phyloP scores from a whole-genome alignment of 2,113 vertebrate genomes.

The Aspiorhynchus laticeps region DNA sequence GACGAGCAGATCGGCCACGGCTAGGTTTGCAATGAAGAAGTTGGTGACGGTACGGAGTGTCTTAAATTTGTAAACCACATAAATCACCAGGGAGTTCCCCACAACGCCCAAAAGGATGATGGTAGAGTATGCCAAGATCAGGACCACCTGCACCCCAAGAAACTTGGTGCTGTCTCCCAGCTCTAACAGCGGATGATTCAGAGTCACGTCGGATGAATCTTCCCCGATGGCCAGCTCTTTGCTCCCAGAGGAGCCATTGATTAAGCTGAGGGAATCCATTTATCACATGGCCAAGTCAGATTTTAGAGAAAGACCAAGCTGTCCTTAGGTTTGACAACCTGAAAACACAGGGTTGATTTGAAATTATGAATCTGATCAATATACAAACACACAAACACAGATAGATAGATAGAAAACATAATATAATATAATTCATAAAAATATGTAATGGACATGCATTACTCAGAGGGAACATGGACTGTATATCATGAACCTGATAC shows the following conservation, averaged over 20 bases:
- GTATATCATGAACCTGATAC: background rate
- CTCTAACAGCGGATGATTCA: slow-evolving; percentile 58
- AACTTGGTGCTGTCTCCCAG: slow-evolving; percentile 88
- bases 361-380: background rate
- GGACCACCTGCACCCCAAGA: slow-evolving; percentile 84
- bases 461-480: background rate
- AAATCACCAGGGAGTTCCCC: slow-evolving; percentile 92
- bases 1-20: slow-evolving; percentile 89
- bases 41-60: slow-evolving; percentile 91
- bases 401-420: background rate
- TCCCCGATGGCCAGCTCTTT: background rate
- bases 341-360: slow-evolving; percentile 1
- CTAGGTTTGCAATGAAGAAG: slow-evolving; percentile 93
- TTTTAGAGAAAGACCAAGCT: slow-evolving; percentile 27
- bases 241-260: slow-evolving; percentile 45
- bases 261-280: slow-evolving; percentile 46
- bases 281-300: slow-evolving; percentile 31
- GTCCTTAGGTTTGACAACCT: slow-evolving; percentile 9
- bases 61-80: slow-evolving; percentile 89
- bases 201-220: slow-evolving; percentile 51
- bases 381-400: background rate
- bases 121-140: slow-evolving; percentile 89
- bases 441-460: background rate
- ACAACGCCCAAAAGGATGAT: slow-evolving; percentile 91
- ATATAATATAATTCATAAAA: background rate